Evolutionary conservation across 2,113 vertebrate species (phyloP), one percentile per base, ranked within the genome.

Genomic region (Lathamus discolor): DNA sequence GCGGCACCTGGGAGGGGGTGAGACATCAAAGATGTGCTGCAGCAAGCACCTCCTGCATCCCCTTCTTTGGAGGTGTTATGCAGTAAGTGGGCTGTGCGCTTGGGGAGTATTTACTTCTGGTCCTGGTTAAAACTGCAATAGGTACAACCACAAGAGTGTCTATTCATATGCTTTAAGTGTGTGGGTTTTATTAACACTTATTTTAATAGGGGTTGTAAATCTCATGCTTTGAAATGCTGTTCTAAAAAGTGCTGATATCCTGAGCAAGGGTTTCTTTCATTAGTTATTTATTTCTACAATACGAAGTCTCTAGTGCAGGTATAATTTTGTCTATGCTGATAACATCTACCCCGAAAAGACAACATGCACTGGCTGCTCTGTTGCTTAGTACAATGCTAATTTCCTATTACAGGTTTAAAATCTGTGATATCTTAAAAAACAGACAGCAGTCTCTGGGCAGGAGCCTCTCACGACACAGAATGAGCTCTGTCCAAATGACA

Each of bases 131-230:
- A 77, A 43, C 59, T 43, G 10, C 54, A 31, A 39, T 31, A 63
- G 64, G 48, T 61, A 44, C n/a, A 17, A n/a, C 62, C 44, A 9
- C 18, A 33, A 17, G 33, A 78, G 41, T 9, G 27, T 41, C 5
- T 82, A 37, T 89, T 87, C 33, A 3, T 70, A 1, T 55, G 64
- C 61, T 75, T 41, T 29, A 81, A 90, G 46, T 29, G 44, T 86
- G 54, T 35, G 61, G 52, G 0, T 73, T 90, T 92, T 91, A 88
- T 85, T 93, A 93, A 80, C 18, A 1, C 55, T 78, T 77, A 76
- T 33, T 93, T 93, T 95, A 94, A 63, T 51, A 37, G 66, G 11
- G 37, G 29, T 17, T 93, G 66, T 96, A 86, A 88, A 94, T 72
- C 55, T 69, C 35, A 3, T 8, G 35, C 69, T 17, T 92, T 95